Conservation (phyloP, 2,797 vertebrate genomes). For the Alosa sapidissima region DNA sequence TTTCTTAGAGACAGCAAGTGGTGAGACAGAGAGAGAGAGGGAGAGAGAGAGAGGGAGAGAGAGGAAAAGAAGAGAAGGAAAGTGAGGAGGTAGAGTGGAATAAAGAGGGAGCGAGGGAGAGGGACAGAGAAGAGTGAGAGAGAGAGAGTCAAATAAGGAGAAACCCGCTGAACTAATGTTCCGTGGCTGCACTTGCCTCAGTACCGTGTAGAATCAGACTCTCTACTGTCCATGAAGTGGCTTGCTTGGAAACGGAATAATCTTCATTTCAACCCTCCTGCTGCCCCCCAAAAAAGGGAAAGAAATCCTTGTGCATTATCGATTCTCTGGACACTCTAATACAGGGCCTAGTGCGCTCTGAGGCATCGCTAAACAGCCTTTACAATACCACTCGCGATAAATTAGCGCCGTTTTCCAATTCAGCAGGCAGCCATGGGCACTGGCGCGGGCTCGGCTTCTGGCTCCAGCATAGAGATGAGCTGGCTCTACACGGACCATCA, state of each 20-base stretch:
- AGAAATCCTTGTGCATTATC: neutral
- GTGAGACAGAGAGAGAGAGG: neutral
- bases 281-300: neutral
- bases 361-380: neutral
- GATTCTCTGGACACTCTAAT: neutral
- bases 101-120: neutral
- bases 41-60: neutral
- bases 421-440: neutral
- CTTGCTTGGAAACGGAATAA: neutral
- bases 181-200: neutral
- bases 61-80: neutral
- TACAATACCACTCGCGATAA: neutral
- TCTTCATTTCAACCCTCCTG: neutral
- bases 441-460: neutral
- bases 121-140: neutral
- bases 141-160: slow-evolving; percentile 10
- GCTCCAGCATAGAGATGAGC: neutral
- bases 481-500: neutral
- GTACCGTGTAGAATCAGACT: neutral
- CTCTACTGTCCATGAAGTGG: neutral
- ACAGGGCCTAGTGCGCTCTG: neutral
- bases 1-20: neutral
- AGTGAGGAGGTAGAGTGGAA: no score
- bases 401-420: slow-evolving; percentile 16
- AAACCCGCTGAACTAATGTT: neutral